phyloP scores from a whole-genome alignment of 2,113 vertebrate species.

The Pristiophorus japonicus region DNA sequence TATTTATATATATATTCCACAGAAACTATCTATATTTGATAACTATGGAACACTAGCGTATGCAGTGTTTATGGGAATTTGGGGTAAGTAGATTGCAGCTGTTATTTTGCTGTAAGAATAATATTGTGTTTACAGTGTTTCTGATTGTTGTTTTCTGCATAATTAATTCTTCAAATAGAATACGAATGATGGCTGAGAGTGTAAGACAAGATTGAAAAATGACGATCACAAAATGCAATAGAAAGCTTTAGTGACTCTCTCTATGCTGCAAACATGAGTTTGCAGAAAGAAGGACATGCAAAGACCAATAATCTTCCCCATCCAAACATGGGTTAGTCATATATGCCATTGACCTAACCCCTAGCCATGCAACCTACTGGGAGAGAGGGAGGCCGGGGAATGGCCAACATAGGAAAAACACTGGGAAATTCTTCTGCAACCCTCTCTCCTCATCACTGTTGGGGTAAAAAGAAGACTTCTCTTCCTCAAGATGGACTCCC shows the following conservation, averaged over 20 bases:
- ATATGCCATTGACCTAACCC: not conserved
- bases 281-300: not conserved
- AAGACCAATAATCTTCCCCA: not conserved
- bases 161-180: not conserved
- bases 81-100: slow-evolving; percentile 67
- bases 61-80: slow-evolving; percentile 88
- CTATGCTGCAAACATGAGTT: not conserved
- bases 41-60: slow-evolving; percentile 86
- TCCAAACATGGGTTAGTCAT: too few species aligned
- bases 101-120: slow-evolving; percentile 20
- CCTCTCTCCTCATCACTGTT: too few species aligned
- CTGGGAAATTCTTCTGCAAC: not conserved
- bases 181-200: not conserved
- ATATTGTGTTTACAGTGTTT: slow-evolving; percentile 24
- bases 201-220: not conserved
- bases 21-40: slow-evolving; percentile 91
- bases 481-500: too few species aligned
- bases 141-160: not conserved
- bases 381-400: not conserved
- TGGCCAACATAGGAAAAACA: not conserved
- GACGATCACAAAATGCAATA: not conserved
- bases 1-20: slow-evolving; percentile 44
- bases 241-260: not conserved
- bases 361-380: not conserved
- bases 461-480: too few species aligned